Evolutionary conservation across 64 coral and sea anemone genomes (phyloP).

Genomic region (Stichodactyla helianthus): DNA sequence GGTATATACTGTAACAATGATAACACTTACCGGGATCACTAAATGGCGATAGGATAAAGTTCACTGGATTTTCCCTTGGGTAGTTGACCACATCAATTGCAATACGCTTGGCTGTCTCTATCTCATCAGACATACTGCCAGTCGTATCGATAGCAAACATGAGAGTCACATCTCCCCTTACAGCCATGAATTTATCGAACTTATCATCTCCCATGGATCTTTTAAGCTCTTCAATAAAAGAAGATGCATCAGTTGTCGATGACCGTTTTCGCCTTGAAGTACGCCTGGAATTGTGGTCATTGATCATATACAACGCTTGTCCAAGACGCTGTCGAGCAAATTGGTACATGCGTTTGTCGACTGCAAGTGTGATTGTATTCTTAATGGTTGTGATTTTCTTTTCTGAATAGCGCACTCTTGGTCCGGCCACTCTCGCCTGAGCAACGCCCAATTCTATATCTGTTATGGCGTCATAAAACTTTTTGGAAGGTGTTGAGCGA

Average conservation of each 20-base stretch:
- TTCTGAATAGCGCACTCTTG: slow-evolving; percentile 2
- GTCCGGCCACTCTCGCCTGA: slow-evolving; percentile 29
- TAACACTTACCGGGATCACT: slow-evolving; percentile 22
- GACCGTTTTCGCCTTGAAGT: slow-evolving; percentile 7
- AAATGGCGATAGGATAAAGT: slow-evolving; percentile 37
- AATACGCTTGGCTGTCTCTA: slow-evolving; percentile 26
- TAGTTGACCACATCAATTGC: slow-evolving; percentile 50
- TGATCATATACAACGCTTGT: slow-evolving; percentile 3
- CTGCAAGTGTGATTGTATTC: neutral
- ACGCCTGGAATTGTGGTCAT: neutral
- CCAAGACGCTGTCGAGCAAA: slow-evolving; percentile 11
- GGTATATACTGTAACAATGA: neutral
- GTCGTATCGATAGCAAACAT: slow-evolving; percentile 58
- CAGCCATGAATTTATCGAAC: slow-evolving; percentile 34
- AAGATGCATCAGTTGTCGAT: neutral
- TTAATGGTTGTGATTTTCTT: neutral
- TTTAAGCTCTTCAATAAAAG: neutral
- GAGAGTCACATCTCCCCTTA: slow-evolving; percentile 10
- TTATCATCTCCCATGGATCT: neutral
- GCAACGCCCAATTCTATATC: slow-evolving; percentile 59
- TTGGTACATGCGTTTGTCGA: neutral
- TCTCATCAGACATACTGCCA: slow-evolving; percentile 45
- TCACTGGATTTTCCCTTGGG: neutral
- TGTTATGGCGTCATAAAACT: slow-evolving; percentile 45
- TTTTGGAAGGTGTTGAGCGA: slow-evolving; percentile 56